A percentile compares a stretch with the other conserved stretches of the same genome.
Conservation (phyloP, 2,113 vertebrate genomes). For the Embiotoca jacksoni region DNA sequence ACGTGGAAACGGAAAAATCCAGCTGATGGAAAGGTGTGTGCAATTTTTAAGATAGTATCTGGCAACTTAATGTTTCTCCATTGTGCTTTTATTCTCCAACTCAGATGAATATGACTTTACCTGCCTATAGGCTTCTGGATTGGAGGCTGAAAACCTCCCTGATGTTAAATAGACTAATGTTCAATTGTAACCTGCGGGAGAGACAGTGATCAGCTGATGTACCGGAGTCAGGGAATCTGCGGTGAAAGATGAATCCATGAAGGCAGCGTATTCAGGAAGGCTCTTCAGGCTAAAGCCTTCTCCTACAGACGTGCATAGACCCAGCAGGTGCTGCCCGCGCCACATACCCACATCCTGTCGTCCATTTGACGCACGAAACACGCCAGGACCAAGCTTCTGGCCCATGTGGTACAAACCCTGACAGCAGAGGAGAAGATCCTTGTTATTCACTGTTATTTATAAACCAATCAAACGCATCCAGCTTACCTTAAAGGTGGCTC, state of each 20-base stretch:
- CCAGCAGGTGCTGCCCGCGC: slow-evolving; percentile 83
- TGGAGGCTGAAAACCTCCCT: too few relatives aligned
- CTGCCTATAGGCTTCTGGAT: too few relatives aligned
- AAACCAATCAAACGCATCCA: background rate
- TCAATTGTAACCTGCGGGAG: too few relatives aligned
- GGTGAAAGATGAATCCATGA: slow-evolving; percentile 13
- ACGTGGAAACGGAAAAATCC: too few relatives aligned
- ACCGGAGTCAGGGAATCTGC: slow-evolving; percentile 49
- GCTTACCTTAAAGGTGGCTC: slow-evolving; percentile 86
- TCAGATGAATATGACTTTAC: too few relatives aligned
- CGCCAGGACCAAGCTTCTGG: slow-evolving; percentile 88
- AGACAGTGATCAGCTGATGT: background rate
- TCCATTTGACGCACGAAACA: slow-evolving; percentile 83
- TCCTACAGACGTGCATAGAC: slow-evolving; percentile 77
- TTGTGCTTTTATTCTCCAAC: too few relatives aligned
- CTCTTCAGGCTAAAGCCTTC: slow-evolving; percentile 77
- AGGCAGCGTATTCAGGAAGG: slow-evolving; percentile 77
- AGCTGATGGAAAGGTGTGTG: too few relatives aligned
- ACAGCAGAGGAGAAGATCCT: accelerated
- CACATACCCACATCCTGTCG: slow-evolving; percentile 89
- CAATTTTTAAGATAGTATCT: too few relatives aligned
- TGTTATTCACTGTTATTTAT: background rate
- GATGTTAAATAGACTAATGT: too few relatives aligned
- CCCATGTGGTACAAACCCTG: slow-evolving; percentile 89
- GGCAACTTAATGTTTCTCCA: too few relatives aligned